Conservation (phyloP, 2,888 invertebrate genomes). For the Podabrus alpinus region DNA sequence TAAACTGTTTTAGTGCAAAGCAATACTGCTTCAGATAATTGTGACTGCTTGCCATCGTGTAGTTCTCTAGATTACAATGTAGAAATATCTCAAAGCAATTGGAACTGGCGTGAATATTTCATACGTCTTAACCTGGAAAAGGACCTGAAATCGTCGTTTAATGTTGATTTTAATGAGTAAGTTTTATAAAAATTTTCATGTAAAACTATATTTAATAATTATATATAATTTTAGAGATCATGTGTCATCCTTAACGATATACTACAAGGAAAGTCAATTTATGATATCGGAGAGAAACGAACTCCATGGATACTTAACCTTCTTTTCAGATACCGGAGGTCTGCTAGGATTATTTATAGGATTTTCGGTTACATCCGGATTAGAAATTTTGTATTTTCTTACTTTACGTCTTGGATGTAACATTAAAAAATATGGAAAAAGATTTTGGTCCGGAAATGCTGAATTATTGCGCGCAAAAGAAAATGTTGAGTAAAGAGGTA, state of each 20-base stretch:
- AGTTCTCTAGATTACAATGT: not conserved
- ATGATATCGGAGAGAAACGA: constrained; percentile 70
- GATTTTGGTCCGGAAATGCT: not conserved
- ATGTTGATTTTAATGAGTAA: not conserved
- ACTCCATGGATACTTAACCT: constrained; percentile 70
- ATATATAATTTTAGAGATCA: constrained; percentile 41
- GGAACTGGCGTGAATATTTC: not conserved
- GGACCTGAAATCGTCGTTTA: fast-evolving
- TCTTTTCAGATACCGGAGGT: constrained; percentile 72
- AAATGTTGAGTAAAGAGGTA: not conserved
- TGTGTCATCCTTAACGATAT: constrained; percentile 64
- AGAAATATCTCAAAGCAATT: not conserved
- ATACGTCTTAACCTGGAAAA: not conserved
- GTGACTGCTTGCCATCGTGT: not conserved
- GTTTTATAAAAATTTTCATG: not conserved
- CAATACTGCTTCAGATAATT: not conserved
- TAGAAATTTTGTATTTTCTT: constrained; percentile 61
- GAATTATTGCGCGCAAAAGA: not conserved
- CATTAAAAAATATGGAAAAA: not conserved
- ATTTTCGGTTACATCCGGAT: constrained; percentile 50
- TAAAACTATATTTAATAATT: not conserved
- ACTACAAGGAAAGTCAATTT: constrained; percentile 72
- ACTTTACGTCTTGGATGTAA: constrained; percentile 39
- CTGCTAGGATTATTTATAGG: constrained; percentile 57
- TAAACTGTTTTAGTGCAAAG: not conserved